A percentile compares a stretch with the other conserved stretches of the same genome.
Conservation (phyloP, 2,888 invertebrate species). For the Amiota communis region DNA sequence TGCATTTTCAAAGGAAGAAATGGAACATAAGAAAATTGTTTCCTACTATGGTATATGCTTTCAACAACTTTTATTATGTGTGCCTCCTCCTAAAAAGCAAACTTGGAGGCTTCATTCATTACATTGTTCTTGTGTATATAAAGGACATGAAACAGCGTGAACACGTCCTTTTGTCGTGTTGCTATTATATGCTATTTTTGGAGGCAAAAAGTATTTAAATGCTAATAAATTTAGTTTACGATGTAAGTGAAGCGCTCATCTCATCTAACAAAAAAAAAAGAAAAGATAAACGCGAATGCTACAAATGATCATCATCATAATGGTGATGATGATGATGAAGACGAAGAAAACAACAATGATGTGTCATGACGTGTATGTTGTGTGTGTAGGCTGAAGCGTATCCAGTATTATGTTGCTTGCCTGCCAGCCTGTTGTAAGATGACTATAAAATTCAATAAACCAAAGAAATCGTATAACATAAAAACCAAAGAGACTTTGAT, state of each 20-base stretch:
- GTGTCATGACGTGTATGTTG: not conserved
- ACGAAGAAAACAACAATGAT: not conserved
- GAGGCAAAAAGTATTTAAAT: conserved; percentile 50
- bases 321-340: conserved; percentile 37
- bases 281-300: not conserved
- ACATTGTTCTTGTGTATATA: too few relatives aligned
- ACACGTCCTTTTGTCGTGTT: not conserved
- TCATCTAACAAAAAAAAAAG: not conserved
- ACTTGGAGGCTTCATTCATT: conserved; percentile 14
- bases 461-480: not conserved
- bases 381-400: not conserved
- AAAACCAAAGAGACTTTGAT: conserved; percentile 11
- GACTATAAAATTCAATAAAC: conserved; percentile 21
- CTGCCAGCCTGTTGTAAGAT: not conserved
- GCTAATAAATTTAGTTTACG: conserved; percentile 56
- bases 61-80: not conserved
- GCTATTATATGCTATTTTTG: not conserved
- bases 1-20: not conserved
- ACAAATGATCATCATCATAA: conserved; percentile 2
- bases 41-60: too few relatives aligned
- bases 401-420: too few relatives aligned
- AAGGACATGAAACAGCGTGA: not conserved
- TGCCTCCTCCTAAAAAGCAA: conserved; percentile 39
- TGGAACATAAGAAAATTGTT: too few relatives aligned
- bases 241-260: conserved; percentile 22